These are phyloP conservation scores for Pseudococcus jackbeardsleyi DNA, from an alignment of 2,888 invertebrate genomes.

Conservation along the genomic window DNA sequence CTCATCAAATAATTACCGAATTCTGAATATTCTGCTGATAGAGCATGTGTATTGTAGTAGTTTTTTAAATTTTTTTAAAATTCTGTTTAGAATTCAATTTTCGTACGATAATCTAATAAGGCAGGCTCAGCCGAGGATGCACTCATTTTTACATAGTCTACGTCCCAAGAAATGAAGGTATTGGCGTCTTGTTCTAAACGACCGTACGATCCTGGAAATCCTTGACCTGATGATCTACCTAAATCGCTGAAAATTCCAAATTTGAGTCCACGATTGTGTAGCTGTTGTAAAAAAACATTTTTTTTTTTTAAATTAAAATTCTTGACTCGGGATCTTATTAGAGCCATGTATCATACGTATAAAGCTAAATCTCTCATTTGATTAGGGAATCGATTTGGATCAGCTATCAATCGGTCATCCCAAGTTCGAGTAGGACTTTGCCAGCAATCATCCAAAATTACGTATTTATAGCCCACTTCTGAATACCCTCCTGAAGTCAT, in stretches of 20 bases:
- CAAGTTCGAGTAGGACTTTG: slow-evolving; percentile 71
- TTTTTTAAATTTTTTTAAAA: not conserved
- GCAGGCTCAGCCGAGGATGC: slow-evolving; percentile 72
- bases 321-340: not conserved
- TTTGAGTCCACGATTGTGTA: slow-evolving; percentile 73
- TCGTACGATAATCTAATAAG: slow-evolving; percentile 68
- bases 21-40: slow-evolving; percentile 71
- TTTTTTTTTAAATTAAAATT: not conserved
- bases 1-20: slow-evolving; percentile 73
- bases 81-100: not conserved
- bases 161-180: slow-evolving; percentile 75
- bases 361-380: slow-evolving; percentile 76
- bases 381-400: slow-evolving; percentile 75
- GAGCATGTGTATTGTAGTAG: not conserved
- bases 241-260: slow-evolving; percentile 76
- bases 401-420: slow-evolving; percentile 71
- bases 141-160: slow-evolving; percentile 76
- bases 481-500: slow-evolving; percentile 75
- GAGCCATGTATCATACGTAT: slow-evolving; percentile 72
- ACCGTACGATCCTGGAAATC: slow-evolving; percentile 73
- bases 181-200: slow-evolving; percentile 73
- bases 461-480: slow-evolving; percentile 75
- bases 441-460: slow-evolving; percentile 78
- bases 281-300: slow-evolving; percentile 69
- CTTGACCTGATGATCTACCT: slow-evolving; percentile 74